Base-by-base conservation (phyloP, 2,113 vertebrate genomes). In the Lathamus discolor region DNA sequence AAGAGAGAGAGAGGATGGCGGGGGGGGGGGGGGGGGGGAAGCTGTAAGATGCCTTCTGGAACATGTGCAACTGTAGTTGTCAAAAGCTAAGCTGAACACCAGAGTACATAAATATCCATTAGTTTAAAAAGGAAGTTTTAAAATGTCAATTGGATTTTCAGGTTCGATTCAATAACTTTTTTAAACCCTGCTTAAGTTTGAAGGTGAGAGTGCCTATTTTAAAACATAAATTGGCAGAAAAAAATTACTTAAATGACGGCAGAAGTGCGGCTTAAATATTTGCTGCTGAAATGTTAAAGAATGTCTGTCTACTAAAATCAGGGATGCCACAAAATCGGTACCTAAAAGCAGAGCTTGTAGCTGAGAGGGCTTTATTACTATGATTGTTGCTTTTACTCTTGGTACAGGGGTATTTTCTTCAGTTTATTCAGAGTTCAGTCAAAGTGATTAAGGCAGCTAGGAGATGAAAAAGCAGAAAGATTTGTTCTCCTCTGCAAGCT, bases 301-400 rank as follows among this genome's bases (percentile, higher is more conserved):
- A 54, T 51, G 83, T 57, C 88, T 95, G 51, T 61, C 64, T 95
- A 13, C 91, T 88, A 83, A 95, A 94, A 95, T 41, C 43, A 46
- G 19, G 15, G 37, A 59, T 90, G 72, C 86, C 67, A 66, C 44
- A 73, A 87, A 95, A 92, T 93, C 52, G 1, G 72, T 74, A 83
- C 68, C 83, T 90, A 86, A 89, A 93, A 92, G 88, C 54, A 70
- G 80, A 91, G 66, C 77, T 82, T 88, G 52, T 81, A 77, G 55
- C 76, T 72, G 69, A 37, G 88, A 84, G 25, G 75, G 73, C 48
- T 22, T 92, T 86, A 61, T 92, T 95, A 17, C 77, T 64, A 3
- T 67, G 54, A 77, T 66, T 61, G 86, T 62, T 92, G 86, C 77
- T 92, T 92, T 88, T 93, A 86, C 35, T 84, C 39, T 95, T 89